Conservation (phyloP, 2,888 invertebrate genomes). For the Nysson spinosus region DNA sequence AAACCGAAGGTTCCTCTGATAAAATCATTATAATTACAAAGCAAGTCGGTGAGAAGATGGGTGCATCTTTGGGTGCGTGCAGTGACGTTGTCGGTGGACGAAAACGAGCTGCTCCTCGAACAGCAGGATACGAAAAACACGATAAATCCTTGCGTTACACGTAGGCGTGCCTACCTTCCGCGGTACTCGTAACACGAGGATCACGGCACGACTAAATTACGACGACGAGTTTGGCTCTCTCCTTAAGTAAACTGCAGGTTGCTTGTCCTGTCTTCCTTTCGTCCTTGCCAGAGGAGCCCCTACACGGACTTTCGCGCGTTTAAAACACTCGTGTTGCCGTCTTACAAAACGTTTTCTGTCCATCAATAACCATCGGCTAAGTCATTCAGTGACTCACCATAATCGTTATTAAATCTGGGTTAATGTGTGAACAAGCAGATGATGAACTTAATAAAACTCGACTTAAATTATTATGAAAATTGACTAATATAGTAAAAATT, state of each 20-base stretch:
- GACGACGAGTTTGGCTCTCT: constrained; percentile 57
- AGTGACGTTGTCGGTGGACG: constrained; percentile 21
- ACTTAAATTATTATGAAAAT: no score
- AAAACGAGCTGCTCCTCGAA: constrained; percentile 34
- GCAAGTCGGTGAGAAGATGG: constrained; percentile 6
- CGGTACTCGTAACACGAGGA: constrained; percentile 49
- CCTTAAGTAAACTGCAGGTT: constrained; percentile 51
- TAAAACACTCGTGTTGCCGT: constrained; percentile 35
- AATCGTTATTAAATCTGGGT: constrained; percentile 2
- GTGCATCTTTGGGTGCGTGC: neutral
- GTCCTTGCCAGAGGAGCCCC: constrained; percentile 45
- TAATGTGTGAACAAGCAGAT: constrained; percentile 1
- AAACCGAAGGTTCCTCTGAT: no score
- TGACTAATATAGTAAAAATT: no score
- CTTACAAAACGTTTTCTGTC: constrained; percentile 24
- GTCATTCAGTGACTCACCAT: constrained; percentile 25
- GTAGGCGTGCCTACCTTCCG: constrained; percentile 58
- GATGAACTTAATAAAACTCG: no score
- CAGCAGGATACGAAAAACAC: constrained; percentile 57
- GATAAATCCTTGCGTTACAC: constrained; percentile 64
- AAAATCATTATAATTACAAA: neutral
- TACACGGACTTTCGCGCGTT: constrained; percentile 42
- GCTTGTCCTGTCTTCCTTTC: constrained; percentile 43
- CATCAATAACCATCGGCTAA: constrained; percentile 43
- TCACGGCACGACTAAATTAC: constrained; percentile 62